Conservation (phyloP, 1,140 invertebrate species). For the Hyposmocoma kahamanoa region DNA sequence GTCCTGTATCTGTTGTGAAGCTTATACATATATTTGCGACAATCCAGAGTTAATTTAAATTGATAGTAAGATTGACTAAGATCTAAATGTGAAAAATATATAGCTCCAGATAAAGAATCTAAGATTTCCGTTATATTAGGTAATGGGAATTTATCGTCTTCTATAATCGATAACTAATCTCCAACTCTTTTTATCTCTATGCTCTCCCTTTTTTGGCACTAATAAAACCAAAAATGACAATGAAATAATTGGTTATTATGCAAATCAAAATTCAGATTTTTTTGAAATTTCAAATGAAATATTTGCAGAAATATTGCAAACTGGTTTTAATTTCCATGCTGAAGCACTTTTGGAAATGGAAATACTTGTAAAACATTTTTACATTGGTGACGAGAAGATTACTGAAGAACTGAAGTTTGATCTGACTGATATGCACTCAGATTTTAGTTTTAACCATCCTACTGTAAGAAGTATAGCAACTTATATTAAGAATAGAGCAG, state of each 20-base stretch:
- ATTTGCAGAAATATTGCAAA: too few relatives aligned
- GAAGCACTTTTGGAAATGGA: too few relatives aligned
- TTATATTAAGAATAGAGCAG: constrained; percentile 12
- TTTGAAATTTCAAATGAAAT: too few relatives aligned
- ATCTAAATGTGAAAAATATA: constrained; percentile 1
- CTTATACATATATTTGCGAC: neutral
- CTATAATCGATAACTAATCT: constrained; percentile 47
- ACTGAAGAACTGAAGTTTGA: too few relatives aligned
- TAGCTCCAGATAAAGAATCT: constrained; percentile 3
- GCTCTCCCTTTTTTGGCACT: constrained; percentile 5
- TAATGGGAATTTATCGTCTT: constrained; percentile 18
- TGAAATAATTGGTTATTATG: too few relatives aligned
- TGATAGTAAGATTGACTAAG: neutral
- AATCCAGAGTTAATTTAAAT: neutral
- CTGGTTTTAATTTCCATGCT: too few relatives aligned
- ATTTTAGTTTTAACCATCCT: constrained; percentile 19
- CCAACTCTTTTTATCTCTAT: constrained; percentile 1
- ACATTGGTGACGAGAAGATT: too few relatives aligned
- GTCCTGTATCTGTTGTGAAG: neutral
- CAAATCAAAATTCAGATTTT: too few relatives aligned
- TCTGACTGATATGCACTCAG: too few relatives aligned
- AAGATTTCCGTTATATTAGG: constrained; percentile 9
- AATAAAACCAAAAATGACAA: constrained; percentile 5
- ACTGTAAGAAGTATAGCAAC: constrained; percentile 18
- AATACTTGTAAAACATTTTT: too few relatives aligned